Evolutionary conservation across 2,888 invertebrate genomes (phyloP).

Genomic region (Drosophila phalerata): DNA sequence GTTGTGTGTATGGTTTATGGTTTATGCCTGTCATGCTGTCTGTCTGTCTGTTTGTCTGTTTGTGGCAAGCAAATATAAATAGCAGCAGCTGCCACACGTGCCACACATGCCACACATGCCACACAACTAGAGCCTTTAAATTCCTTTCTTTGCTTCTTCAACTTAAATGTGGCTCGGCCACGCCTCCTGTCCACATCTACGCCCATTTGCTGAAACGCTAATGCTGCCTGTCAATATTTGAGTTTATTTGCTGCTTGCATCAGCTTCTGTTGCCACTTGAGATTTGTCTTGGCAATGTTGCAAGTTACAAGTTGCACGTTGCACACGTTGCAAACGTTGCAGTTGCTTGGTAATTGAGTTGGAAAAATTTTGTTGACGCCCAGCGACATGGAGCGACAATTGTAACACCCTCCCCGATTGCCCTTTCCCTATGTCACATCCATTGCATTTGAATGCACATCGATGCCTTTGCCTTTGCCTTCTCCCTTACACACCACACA

Average conservation of each 20-base stretch:
- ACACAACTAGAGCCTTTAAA: constrained; percentile 25
- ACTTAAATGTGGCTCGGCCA: constrained; percentile 1
- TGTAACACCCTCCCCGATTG: constrained; percentile 32
- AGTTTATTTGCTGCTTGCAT: constrained; percentile 55
- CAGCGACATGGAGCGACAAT: constrained; percentile 75
- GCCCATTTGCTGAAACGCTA: constrained; percentile 17
- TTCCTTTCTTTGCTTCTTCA: neutral
- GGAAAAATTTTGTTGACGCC: constrained; percentile 80
- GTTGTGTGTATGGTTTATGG: neutral
- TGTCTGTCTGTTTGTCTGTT: constrained; percentile 53
- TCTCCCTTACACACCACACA: neutral
- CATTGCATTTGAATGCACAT: constrained; percentile 10
- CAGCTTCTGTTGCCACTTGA: constrained; percentile 60
- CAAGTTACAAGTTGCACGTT: constrained; percentile 30
- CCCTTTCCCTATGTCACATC: neutral
- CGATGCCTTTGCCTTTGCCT: constrained; percentile 2
- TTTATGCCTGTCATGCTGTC: constrained; percentile 34
- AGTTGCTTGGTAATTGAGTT: constrained; percentile 75
- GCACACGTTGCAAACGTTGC: constrained; percentile 72
- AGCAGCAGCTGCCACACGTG: constrained; percentile 56
- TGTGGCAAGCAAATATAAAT: constrained; percentile 73
- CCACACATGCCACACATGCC: constrained; percentile 12
- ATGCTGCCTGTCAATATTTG: constrained; percentile 67
- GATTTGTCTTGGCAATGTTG: constrained; percentile 57
- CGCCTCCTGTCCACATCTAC: neutral